Conservation (phyloP, 2,113 vertebrate genomes). For the Glaucidium brasilianum region DNA sequence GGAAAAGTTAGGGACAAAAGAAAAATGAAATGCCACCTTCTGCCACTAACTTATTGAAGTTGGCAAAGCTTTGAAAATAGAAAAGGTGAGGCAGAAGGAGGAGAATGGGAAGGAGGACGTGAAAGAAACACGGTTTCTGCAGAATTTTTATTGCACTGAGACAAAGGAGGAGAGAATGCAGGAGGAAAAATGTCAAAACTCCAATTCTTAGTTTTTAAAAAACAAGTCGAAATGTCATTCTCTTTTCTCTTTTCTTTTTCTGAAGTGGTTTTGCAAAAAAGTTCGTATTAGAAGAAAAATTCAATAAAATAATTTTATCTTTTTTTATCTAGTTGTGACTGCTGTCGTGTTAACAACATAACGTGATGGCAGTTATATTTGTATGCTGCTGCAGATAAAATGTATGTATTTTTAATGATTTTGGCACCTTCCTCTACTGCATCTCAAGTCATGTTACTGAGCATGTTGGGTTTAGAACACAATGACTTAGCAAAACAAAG, state of each 20-base stretch:
- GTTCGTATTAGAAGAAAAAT: neutral
- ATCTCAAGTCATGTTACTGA: neutral
- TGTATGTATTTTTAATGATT: neutral
- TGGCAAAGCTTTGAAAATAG: neutral
- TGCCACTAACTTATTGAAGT: neutral
- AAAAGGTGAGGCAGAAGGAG: neutral
- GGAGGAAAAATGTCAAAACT: neutral
- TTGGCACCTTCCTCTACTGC: neutral
- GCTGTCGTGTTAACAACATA: neutral
- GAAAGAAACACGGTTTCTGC: neutral
- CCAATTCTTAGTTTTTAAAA: neutral
- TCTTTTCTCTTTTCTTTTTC: neutral
- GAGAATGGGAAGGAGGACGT: neutral
- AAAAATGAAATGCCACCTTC: neutral
- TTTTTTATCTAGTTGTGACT: neutral
- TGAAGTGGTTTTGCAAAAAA: neutral
- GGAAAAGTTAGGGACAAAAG: neutral
- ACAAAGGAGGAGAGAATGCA: neutral
- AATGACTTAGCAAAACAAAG: neutral
- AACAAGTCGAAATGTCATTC: neutral
- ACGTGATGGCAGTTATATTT: neutral
- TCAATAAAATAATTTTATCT: neutral
- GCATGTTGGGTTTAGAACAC: neutral
- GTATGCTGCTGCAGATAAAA: neutral
- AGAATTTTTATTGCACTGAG: neutral